phyloP scores from a whole-genome alignment of 2,113 vertebrate genomes.

The Hippocampus comes region DNA sequence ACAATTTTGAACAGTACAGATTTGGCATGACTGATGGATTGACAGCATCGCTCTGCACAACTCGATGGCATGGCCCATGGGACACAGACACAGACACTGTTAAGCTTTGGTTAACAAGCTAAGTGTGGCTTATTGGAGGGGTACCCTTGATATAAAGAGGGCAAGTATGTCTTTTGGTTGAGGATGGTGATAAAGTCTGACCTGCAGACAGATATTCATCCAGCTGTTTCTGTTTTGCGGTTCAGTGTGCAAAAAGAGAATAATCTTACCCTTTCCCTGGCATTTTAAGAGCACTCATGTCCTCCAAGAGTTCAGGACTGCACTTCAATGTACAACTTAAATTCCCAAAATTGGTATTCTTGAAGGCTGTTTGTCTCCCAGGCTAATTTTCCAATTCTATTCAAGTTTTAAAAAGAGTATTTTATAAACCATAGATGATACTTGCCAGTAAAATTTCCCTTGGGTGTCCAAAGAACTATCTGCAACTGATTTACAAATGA shows the following conservation, averaged over 20 bases:
- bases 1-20: not conserved
- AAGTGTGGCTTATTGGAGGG: not conserved
- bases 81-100: not conserved
- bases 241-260: slow-evolving; percentile 10
- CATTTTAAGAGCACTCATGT: slow-evolving; percentile 8
- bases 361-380: slow-evolving; percentile 10
- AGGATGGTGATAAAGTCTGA: slow-evolving; percentile 36
- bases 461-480: slow-evolving; percentile 10
- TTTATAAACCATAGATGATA: slow-evolving; percentile 15
- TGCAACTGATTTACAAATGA: no score
- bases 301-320: not conserved
- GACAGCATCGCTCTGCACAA: not conserved
- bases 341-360: slow-evolving; percentile 30
- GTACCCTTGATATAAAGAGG: not conserved
- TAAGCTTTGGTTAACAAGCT: not conserved
- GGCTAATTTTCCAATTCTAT: slow-evolving; percentile 21
- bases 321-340: not conserved
- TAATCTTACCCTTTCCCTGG: not conserved
- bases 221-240: slow-evolving; percentile 44
- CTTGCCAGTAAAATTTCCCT: slow-evolving; percentile 15
- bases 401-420: slow-evolving; percentile 16
- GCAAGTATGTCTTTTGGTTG: slow-evolving; percentile 3
- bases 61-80: not conserved
- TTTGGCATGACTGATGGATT: not conserved
- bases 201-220: slow-evolving; percentile 34